phyloP scores from a whole-genome alignment of 1,140 invertebrate species.

The Drosophila lacertosa region DNA sequence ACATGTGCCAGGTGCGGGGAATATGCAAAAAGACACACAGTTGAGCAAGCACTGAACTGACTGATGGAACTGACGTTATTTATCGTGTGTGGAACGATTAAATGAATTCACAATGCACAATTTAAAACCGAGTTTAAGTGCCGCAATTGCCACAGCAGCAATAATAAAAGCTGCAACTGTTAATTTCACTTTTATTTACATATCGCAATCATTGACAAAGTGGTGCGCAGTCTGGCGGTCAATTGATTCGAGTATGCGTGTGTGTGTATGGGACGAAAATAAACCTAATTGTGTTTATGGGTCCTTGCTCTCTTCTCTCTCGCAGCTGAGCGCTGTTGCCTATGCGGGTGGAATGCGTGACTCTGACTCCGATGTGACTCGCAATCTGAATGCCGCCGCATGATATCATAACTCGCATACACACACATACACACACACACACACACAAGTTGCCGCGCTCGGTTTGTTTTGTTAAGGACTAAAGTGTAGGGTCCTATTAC shows the following conservation, averaged over 20 bases:
- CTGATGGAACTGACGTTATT: not conserved
- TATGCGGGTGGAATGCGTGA: conserved; percentile 40
- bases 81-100: conserved; percentile 11
- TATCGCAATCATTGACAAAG: conserved; percentile 42
- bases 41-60: not conserved
- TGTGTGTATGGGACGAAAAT: conserved; percentile 18
- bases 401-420: conserved; percentile 25
- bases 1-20: too few relatives aligned
- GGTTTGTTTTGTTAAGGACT: conserved; percentile 59
- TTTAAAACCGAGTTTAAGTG: conserved; percentile 41
- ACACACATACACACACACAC: conserved; percentile 3
- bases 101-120: conserved; percentile 68
- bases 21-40: not conserved
- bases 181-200: conserved; percentile 74
- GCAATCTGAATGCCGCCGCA: conserved; percentile 4
- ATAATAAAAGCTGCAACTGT: conserved; percentile 33
- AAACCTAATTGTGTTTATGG: conserved; percentile 34
- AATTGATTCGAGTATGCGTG: conserved; percentile 32
- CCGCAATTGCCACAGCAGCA: conserved; percentile 2
- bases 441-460: not conserved
- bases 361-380: conserved; percentile 6
- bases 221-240: conserved; percentile 42
- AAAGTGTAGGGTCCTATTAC: conserved; percentile 50
- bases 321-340: not conserved
- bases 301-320: conserved; percentile 11